A percentile compares a stretch with the other conserved stretches of the same genome.
These are phyloP conservation scores for Colaptes auratus DNA, from an alignment of 2,113 vertebrate species.

Conservation along the genomic window DNA sequence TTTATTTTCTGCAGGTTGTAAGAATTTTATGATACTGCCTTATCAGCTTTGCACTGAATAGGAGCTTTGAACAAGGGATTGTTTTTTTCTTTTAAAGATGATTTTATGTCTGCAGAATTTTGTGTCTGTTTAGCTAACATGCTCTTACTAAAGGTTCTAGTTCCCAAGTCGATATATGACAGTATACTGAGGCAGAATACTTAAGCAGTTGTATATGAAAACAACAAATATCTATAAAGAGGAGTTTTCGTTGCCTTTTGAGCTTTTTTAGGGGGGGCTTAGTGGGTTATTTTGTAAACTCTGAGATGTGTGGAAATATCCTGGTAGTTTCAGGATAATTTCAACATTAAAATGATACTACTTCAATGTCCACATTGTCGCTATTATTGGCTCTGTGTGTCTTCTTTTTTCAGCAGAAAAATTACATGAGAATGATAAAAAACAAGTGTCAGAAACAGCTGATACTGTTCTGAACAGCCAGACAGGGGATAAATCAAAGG, in stretches of 20 bases:
- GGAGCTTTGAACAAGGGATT: background rate
- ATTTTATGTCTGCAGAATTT: background rate
- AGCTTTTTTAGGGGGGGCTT: background rate
- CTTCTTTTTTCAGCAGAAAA: slow-evolving; percentile 48
- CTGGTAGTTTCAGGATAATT: background rate
- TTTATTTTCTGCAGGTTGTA: background rate
- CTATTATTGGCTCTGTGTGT: background rate
- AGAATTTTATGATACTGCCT: background rate
- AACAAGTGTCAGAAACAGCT: background rate
- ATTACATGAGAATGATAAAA: background rate
- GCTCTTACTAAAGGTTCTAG: background rate
- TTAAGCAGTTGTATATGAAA: background rate
- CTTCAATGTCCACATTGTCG: background rate
- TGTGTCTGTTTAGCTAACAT: background rate
- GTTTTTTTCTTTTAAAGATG: background rate
- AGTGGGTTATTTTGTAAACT: background rate
- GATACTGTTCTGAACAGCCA: background rate
- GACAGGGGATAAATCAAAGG: slow-evolving; percentile 50
- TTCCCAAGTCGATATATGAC: background rate
- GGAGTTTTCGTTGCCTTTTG: background rate
- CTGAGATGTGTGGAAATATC: background rate
- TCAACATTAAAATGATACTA: background rate
- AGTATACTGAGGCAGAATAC: background rate
- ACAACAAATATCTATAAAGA: background rate
- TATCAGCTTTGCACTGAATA: background rate